Conservation (phyloP, 2,888 invertebrate genomes). For the Steinernema hermaphroditum region DNA sequence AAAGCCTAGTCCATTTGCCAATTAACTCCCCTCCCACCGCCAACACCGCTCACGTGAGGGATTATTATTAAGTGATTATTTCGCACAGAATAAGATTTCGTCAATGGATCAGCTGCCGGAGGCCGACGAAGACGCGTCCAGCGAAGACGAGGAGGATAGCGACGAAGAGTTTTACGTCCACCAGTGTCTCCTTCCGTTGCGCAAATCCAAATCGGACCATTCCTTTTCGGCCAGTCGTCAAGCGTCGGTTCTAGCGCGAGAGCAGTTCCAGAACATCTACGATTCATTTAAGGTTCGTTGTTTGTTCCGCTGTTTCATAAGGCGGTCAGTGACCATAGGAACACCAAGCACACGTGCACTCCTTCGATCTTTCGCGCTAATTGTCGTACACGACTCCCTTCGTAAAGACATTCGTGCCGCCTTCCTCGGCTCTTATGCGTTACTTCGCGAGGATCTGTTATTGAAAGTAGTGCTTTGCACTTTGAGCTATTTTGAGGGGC, state of each 20-base stretch:
- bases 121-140: slow-evolving; percentile 29
- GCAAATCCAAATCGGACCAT: slow-evolving; percentile 35
- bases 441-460: no score
- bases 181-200: slow-evolving; percentile 30
- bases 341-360: not conserved
- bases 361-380: not conserved
- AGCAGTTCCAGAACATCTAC: slow-evolving; percentile 29
- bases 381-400: no score
- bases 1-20: not conserved
- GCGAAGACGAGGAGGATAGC: slow-evolving; percentile 23
- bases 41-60: not conserved
- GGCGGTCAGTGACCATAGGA: not conserved
- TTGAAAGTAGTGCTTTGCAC: no score
- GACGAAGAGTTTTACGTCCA: slow-evolving; percentile 38
- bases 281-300: slow-evolving; percentile 24
- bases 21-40: not conserved
- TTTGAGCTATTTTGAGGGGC: no score
- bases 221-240: slow-evolving; percentile 6
- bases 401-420: no score
- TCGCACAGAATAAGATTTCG: slow-evolving; percentile 13
- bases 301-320: not conserved
- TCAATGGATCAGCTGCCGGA: slow-evolving; percentile 28
- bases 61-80: slow-evolving; percentile 10
- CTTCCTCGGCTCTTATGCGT: no score
- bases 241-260: not conserved